These are phyloP conservation scores for Cirrhinus molitorella DNA, from an alignment of 2,797 vertebrate genomes.

Conservation along the genomic window DNA sequence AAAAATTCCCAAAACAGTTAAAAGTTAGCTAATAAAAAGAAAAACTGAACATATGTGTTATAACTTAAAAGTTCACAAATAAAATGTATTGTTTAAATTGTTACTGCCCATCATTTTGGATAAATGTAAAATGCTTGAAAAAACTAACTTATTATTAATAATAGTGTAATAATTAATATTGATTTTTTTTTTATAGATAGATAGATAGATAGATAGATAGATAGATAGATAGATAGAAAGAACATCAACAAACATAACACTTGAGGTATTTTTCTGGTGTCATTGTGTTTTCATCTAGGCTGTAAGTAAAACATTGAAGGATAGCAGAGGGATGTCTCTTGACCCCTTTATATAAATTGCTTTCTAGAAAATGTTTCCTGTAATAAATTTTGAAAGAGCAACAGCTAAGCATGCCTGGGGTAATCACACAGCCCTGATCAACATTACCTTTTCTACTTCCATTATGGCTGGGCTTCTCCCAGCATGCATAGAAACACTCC, in stretches of 20 bases:
- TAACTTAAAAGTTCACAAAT: too few relatives aligned
- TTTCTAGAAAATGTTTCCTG: slow-evolving; percentile 21
- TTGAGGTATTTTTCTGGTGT: not conserved
- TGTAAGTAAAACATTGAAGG: slow-evolving; percentile 32
- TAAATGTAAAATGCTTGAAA: too few relatives aligned
- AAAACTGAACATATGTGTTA: too few relatives aligned
- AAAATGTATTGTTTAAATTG: too few relatives aligned
- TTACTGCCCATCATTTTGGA: too few relatives aligned
- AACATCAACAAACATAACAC: not conserved
- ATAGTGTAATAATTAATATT: too few relatives aligned
- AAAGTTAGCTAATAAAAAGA: too few relatives aligned
- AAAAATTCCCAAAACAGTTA: too few relatives aligned
- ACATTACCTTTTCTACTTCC: not conserved
- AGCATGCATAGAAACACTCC: slow-evolving; percentile 29
- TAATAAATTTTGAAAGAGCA: slow-evolving; percentile 29
- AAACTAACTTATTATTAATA: too few relatives aligned
- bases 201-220: too few relatives aligned
- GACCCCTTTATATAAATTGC: slow-evolving; percentile 32
- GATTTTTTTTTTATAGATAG: too few relatives aligned
- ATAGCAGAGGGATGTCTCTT: not conserved
- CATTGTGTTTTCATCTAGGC: not conserved
- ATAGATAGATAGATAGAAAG: too few relatives aligned
- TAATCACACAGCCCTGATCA: not conserved
- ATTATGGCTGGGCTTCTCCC: slow-evolving; percentile 13
- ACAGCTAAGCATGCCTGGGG: not conserved